phyloP scores from a whole-genome alignment of 1,140 invertebrate species.

The Drosophila yakuba region DNA sequence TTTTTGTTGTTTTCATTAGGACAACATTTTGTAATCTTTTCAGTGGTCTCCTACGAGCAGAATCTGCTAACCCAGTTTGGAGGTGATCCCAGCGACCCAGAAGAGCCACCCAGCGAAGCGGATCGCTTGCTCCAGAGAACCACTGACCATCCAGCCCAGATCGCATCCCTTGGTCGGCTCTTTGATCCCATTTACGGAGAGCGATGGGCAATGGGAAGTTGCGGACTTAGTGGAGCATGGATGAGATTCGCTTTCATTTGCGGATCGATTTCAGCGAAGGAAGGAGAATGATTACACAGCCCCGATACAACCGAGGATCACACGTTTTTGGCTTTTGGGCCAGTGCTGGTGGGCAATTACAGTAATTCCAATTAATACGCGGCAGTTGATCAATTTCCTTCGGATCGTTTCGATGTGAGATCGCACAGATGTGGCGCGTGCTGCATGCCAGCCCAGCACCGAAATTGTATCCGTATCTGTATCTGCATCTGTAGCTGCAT shows the following conservation, averaged over 20 bases:
- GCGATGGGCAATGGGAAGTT: background rate
- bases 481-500: background rate
- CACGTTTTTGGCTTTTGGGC: constrained; percentile 30
- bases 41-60: background rate
- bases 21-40: background rate
- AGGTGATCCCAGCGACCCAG: constrained; percentile 36
- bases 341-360: constrained; percentile 38
- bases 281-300: constrained; percentile 4
- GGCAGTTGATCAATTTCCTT: constrained; percentile 28
- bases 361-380: constrained; percentile 51
- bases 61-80: constrained; percentile 19
- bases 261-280: constrained; percentile 28
- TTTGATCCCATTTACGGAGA: constrained; percentile 28
- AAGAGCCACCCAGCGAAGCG: constrained; percentile 34
- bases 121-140: constrained; percentile 24
- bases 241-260: constrained; percentile 43
- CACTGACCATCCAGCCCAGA: constrained; percentile 12
- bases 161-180: constrained; percentile 19
- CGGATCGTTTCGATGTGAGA: constrained; percentile 3
- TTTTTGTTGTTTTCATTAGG: too few relatives aligned
- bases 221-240: constrained; percentile 32
- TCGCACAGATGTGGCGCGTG: constrained; percentile 37
- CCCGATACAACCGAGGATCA: constrained; percentile 16
- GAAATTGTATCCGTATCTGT: background rate
- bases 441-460: constrained; percentile 40